Conservation (phyloP, 2,113 vertebrate species). For the Catagonus wagneri region DNA sequence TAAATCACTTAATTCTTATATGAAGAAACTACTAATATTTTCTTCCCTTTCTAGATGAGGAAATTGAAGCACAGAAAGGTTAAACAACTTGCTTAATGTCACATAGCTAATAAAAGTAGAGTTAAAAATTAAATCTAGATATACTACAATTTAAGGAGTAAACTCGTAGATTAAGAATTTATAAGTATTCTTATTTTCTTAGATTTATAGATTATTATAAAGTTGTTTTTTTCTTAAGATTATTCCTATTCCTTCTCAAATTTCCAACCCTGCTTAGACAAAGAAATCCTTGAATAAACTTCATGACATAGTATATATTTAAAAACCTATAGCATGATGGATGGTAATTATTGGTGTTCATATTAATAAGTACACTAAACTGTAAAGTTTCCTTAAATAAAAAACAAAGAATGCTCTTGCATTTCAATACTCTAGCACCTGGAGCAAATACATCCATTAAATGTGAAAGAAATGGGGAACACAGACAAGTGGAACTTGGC, state of each 20-base stretch:
- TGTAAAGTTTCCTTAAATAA: conserved; percentile 28
- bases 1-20: background rate
- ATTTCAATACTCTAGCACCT: conserved; percentile 24
- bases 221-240: conserved; percentile 77
- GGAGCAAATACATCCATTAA: conserved; percentile 45
- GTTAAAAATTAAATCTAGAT: background rate
- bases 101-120: background rate
- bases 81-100: background rate
- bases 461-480: conserved; percentile 26
- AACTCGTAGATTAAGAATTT: background rate
- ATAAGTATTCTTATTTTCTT: conserved; percentile 75
- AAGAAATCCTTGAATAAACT: conserved; percentile 56
- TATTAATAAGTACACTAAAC: conserved; percentile 56
- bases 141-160: background rate
- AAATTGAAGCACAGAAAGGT: background rate
- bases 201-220: conserved; percentile 74
- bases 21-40: background rate
- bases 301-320: conserved; percentile 66
- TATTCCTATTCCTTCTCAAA: background rate
- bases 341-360: conserved; percentile 64
- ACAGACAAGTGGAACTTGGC: conserved; percentile 18
- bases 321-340: conserved; percentile 46
- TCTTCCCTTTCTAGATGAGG: background rate
- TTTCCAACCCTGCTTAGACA: background rate
- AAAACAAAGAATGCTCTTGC: background rate